Conservation (phyloP, 1,140 invertebrate species). For the Diabrotica undecimpunctata region DNA sequence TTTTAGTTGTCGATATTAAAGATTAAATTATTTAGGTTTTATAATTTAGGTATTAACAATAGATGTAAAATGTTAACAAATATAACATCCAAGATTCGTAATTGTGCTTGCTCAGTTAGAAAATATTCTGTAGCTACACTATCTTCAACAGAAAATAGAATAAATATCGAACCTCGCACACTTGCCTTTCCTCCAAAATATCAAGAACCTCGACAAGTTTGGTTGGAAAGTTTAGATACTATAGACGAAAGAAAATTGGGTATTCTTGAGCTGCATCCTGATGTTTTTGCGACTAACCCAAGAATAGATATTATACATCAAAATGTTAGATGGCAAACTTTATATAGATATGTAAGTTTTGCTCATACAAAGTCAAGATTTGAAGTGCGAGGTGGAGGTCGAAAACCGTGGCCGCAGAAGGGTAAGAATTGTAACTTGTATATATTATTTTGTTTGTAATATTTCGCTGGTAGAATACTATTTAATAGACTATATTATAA, state of each 20-base stretch:
- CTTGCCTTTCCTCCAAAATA: slow-evolving; percentile 48
- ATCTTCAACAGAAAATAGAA: slow-evolving; percentile 3
- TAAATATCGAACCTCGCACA: slow-evolving; percentile 18
- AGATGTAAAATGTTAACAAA: background rate
- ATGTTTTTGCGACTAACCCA: slow-evolving; percentile 77
- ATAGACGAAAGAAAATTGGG: slow-evolving; percentile 77
- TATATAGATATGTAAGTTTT: slow-evolving; percentile 76
- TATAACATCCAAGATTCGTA: background rate
- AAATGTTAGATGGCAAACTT: slow-evolving; percentile 86
- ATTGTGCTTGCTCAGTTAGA: slow-evolving; percentile 10
- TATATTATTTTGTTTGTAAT: slow-evolving; percentile 4
- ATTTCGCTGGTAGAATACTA: background rate
- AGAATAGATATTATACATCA: slow-evolving; percentile 84
- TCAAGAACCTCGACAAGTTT: slow-evolving; percentile 71
- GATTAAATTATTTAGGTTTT: too few species aligned
- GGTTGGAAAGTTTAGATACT: slow-evolving; percentile 87
- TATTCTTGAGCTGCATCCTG: slow-evolving; percentile 83
- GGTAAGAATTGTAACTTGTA: slow-evolving; percentile 49
- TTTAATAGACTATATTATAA: background rate
- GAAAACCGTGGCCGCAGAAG: slow-evolving; percentile 96
- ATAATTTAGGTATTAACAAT: too few species aligned
- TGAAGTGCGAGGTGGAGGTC: slow-evolving; percentile 82
- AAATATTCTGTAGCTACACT: slow-evolving; percentile 11
- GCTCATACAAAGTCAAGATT: slow-evolving; percentile 69
- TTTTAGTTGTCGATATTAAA: too few species aligned